Conservation (phyloP, 30 jellyfish, hydroid and myxozoan genomes). For the Aurelia aurita region DNA sequence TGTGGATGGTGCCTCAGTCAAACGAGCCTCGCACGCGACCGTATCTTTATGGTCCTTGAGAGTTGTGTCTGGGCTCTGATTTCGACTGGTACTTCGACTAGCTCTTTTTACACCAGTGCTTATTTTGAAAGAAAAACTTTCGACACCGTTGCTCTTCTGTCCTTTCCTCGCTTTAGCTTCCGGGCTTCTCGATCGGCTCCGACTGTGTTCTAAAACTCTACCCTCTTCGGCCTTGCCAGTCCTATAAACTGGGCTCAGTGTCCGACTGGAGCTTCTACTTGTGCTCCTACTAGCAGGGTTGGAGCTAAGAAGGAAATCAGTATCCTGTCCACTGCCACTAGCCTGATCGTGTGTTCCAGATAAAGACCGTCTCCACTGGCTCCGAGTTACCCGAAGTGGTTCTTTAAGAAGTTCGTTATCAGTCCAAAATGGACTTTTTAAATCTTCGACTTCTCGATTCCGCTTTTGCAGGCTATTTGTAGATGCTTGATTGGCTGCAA, state of each 20-base stretch:
- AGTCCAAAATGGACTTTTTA: neutral
- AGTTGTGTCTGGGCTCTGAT: neutral
- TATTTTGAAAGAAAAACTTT: no score
- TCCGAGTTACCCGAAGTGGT: slow-evolving; percentile 65
- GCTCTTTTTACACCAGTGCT: no score
- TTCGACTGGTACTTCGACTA: neutral
- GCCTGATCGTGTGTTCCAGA: slow-evolving; percentile 18
- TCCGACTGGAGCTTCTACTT: slow-evolving; percentile 59
- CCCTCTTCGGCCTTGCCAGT: slow-evolving; percentile 10
- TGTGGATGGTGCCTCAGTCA: no score
- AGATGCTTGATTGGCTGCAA: no score
- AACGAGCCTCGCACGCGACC: no score
- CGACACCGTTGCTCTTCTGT: neutral
- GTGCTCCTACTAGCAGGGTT: slow-evolving; percentile 48
- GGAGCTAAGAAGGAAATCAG: neutral
- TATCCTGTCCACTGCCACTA: slow-evolving; percentile 7
- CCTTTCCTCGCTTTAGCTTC: neutral
- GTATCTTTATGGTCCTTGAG: neutral
- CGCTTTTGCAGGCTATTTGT: slow-evolving; percentile 1
- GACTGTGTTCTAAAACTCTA: neutral
- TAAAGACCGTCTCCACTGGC: slow-evolving; percentile 76
- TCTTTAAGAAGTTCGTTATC: slow-evolving; percentile 40
- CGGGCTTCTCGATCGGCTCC: slow-evolving; percentile 36
- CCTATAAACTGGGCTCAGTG: slow-evolving; percentile 59
- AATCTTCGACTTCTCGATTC: slow-evolving; percentile 48